Conservation (phyloP, 2,888 invertebrate species). For the Conistra vaccinii region DNA sequence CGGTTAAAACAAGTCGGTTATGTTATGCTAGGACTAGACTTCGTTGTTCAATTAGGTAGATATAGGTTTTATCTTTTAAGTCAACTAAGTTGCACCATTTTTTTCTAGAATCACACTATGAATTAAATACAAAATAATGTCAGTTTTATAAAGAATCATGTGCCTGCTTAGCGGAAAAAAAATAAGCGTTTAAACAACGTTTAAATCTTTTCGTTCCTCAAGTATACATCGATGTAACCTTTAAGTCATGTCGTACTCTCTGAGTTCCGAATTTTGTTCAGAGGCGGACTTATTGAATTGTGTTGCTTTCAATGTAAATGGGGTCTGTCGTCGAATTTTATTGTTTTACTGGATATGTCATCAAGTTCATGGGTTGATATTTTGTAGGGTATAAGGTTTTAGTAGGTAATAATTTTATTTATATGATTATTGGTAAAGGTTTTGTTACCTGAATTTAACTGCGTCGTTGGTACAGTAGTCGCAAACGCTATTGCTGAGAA, state of each 20-base stretch:
- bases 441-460: not conserved
- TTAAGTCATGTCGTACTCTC: not conserved
- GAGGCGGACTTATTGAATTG: slow-evolving; percentile 51
- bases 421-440: not conserved
- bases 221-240: slow-evolving; percentile 20
- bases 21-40: too few relatives aligned
- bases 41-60: not conserved
- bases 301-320: slow-evolving; percentile 43
- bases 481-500: too few relatives aligned
- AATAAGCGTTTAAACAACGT: not conserved
- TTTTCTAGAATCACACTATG: not conserved
- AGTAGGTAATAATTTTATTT: slow-evolving; percentile 35
- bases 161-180: not conserved
- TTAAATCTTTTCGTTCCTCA: not conserved
- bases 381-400: slow-evolving; percentile 5
- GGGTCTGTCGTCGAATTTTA: slow-evolving; percentile 36
- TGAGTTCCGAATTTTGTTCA: slow-evolving; percentile 28
- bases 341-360: slow-evolving; percentile 42
- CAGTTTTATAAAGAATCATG: not conserved
- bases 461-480: too few relatives aligned
- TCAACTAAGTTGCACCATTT: not conserved
- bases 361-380: slow-evolving; percentile 12
- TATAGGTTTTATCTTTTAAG: not conserved
- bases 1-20: too few relatives aligned
- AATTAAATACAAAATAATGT: not conserved